Evolutionary conservation across 2,888 invertebrate genomes (phyloP).

Genomic region (Tigriopus californicus): DNA sequence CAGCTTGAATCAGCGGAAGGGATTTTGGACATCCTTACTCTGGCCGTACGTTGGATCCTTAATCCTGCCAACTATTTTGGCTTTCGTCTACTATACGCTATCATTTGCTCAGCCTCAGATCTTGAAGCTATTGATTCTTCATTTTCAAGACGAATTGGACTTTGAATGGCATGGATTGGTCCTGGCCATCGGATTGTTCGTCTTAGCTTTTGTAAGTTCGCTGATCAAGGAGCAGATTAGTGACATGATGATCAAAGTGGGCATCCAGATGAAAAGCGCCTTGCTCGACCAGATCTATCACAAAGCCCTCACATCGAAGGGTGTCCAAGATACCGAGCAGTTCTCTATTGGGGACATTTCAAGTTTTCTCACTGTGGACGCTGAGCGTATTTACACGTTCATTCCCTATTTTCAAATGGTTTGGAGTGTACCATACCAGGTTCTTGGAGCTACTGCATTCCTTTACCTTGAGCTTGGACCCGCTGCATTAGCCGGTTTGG

Average conservation of each 20-base stretch:
- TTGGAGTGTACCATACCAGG: too few relatives aligned
- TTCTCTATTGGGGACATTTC: slow-evolving; percentile 23
- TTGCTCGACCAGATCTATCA: too few relatives aligned
- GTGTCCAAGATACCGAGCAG: slow-evolving; percentile 34
- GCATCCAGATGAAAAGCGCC: too few relatives aligned
- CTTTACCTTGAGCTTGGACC: slow-evolving; percentile 57
- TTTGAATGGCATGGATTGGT: neutral
- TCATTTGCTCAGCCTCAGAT: neutral
- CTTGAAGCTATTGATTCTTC: neutral
- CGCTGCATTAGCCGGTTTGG: slow-evolving; percentile 72
- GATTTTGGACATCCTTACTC: too few relatives aligned
- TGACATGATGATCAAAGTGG: too few relatives aligned
- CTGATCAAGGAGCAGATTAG: too few relatives aligned
- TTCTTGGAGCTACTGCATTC: slow-evolving; percentile 41
- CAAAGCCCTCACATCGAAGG: too few relatives aligned
- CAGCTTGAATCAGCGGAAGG: too few relatives aligned
- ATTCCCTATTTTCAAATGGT: slow-evolving; percentile 39
- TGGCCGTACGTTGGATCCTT: too few relatives aligned
- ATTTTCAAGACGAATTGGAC: neutral
- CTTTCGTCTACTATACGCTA: too few relatives aligned
- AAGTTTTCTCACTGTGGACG: slow-evolving; percentile 37
- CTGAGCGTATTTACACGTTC: slow-evolving; percentile 66
- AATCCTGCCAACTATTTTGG: too few relatives aligned
- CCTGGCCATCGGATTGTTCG: neutral
- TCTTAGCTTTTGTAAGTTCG: neutral